These are phyloP conservation scores for Acanthis flammea DNA, from an alignment of 2,797 vertebrate species.

Conservation along the genomic window DNA sequence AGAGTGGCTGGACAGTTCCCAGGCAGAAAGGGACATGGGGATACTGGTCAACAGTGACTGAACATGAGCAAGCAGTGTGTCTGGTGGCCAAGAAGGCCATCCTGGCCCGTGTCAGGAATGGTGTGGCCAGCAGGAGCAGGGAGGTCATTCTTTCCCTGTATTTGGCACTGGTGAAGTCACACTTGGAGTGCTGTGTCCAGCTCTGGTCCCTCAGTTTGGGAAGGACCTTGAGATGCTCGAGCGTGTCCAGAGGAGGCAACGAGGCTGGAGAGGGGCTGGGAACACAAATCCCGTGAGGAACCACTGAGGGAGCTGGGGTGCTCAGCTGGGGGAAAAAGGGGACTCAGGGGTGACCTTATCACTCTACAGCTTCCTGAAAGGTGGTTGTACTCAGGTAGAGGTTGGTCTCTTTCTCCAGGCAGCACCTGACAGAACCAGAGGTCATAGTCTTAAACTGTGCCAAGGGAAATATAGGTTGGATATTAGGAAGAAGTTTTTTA, in stretches of 20 bases:
- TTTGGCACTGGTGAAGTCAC: not conserved
- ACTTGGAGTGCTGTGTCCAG: not conserved
- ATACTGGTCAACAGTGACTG: too few relatives aligned
- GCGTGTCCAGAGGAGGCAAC: rapidly evolving
- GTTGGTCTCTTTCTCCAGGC: not conserved
- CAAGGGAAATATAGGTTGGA: not conserved
- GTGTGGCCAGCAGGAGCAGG: not conserved
- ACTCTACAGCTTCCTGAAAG: not conserved
- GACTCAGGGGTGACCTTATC: not conserved
- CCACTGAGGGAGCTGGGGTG: not conserved
- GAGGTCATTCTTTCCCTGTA: not conserved
- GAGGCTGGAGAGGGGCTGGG: not conserved
- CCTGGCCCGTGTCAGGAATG: not conserved
- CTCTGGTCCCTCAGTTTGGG: not conserved
- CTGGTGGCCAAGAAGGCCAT: not conserved
- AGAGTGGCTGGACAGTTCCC: not conserved
- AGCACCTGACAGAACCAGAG: not conserved
- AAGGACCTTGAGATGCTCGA: rapidly evolving
- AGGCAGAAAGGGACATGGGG: not conserved
- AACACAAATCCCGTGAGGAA: not conserved
- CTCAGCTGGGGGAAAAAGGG: not conserved
- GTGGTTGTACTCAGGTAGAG: not conserved
- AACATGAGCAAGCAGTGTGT: not conserved
- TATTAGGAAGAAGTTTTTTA: not conserved
- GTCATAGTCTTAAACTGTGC: not conserved